These are phyloP conservation scores for Manis pentadactyla DNA, from an alignment of 2,797 vertebrate species.

Conservation along the genomic window DNA sequence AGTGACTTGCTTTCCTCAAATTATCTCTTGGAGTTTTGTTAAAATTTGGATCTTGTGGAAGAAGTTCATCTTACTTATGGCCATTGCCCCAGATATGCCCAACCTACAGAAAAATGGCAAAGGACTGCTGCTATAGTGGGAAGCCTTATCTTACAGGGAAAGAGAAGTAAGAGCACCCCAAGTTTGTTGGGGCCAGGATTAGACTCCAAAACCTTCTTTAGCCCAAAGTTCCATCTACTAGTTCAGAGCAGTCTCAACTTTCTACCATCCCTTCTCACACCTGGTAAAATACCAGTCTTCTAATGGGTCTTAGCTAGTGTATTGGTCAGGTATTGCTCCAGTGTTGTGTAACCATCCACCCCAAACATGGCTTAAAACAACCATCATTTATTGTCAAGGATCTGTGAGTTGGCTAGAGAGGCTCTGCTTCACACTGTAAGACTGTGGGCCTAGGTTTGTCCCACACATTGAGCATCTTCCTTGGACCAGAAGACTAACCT, in stretches of 20 bases:
- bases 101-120: background rate
- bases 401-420: background rate
- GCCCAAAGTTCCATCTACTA: background rate
- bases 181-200: background rate
- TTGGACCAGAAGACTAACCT: background rate
- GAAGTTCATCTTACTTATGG: background rate
- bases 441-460: background rate
- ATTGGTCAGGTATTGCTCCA: background rate
- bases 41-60: background rate
- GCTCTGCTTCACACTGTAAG: background rate
- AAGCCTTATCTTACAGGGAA: background rate
- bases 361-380: background rate
- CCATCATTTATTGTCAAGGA: background rate
- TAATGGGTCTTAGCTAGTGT: background rate
- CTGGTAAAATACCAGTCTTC: background rate
- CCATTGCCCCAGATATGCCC: background rate
- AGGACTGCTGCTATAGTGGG: background rate
- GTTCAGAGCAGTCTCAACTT: background rate
- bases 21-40: constrained; percentile 15
- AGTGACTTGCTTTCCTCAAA: background rate
- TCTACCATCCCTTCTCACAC: background rate
- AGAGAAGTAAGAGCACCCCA: background rate
- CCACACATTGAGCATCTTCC: background rate
- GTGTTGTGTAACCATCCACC: background rate
- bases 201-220: background rate